Evolutionary conservation across 92 coral and sea anemone species (phyloP), one percentile per base, ranked within the genome.

Genomic region (Porites divaricata): DNA sequence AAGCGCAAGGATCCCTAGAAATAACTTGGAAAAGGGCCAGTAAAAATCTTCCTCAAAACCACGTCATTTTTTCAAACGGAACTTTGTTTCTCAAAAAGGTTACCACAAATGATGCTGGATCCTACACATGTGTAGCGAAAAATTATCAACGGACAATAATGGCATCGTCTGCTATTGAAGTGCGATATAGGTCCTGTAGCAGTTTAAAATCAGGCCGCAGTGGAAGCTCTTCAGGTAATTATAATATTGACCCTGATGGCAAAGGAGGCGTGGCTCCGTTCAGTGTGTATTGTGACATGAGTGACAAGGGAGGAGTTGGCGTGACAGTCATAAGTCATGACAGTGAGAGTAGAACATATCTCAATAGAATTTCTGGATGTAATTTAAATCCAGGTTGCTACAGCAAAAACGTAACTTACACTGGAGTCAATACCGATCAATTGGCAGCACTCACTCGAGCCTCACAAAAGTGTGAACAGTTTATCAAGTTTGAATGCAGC

Each of bases 381-480:
- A 51, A 21, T 52, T 68, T 26, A 15, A 54, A 1, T 20, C n/a
- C 73, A 23, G 93, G 93, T 8, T 76, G 88, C 57, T 90, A 82
- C 65, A 70, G 85, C 1, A 82, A 72, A 25, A 71, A 78, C 63
- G 88, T 87, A 71, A 8, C 45, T 28, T 90, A 90, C 81, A 59
- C 78, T 66, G 90, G 90, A 54, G 90, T 83, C 76, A 66, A 63
- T 63, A 66, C 61, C 63, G 81, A 88, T 52, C 90, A 90, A 78
- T 71, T 90, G 45, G 85, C 88, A 45, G 71, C 70, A 58, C 90
- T 86, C 70, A 63, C 87, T 21, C 70, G 23, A 74, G 85, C 80
- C 71, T 89, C 92, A 25, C 28, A 76, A 3, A 65, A 90, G 81
- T 90, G 90, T 64, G 90, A 90, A 45, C 94, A 91, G 91, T 88